A percentile compares a stretch with the other conserved stretches of the same genome.
These are phyloP conservation scores for Papilio glaucus DNA, from an alignment of 1,140 invertebrate genomes.

Conservation along the genomic window DNA sequence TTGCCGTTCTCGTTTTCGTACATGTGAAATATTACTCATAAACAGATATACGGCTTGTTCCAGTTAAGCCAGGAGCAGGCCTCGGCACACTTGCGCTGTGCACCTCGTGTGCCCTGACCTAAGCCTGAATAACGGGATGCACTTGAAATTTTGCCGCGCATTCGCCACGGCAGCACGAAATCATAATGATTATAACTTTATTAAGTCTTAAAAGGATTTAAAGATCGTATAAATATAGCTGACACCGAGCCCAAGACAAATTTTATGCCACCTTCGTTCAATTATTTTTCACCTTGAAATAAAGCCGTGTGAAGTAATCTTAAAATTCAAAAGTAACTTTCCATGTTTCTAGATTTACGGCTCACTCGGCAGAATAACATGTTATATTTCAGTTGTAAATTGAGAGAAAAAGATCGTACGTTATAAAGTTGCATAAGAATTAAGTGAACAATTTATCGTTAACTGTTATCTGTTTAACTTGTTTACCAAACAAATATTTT, in stretches of 20 bases:
- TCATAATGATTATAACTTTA: not conserved
- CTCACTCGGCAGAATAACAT: not conserved
- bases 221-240: slow-evolving; percentile 18
- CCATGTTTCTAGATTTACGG: slow-evolving; percentile 6
- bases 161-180: not conserved
- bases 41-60: slow-evolving; percentile 45
- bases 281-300: slow-evolving; percentile 30
- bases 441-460: not conserved
- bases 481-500: not conserved
- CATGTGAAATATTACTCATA: slow-evolving; percentile 45
- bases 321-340: slow-evolving; percentile 32
- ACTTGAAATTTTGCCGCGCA: slow-evolving; percentile 55
- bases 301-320: slow-evolving; percentile 8
- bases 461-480: not conserved
- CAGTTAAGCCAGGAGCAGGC: slow-evolving; percentile 45
- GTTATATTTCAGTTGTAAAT: slow-evolving; percentile 2
- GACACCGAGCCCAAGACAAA: not conserved
- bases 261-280: slow-evolving; percentile 22
- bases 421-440: not conserved
- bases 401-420: not conserved
- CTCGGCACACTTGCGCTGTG: slow-evolving; percentile 61
- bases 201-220: slow-evolving; percentile 4
- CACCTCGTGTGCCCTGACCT: slow-evolving; percentile 56
- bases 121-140: slow-evolving; percentile 64
- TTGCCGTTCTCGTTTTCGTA: slow-evolving; percentile 2